Evolutionary conservation across 2,797 vertebrate species (phyloP), one percentile per base, ranked within the genome.

Genomic region (Etheostoma nigrum): DNA sequence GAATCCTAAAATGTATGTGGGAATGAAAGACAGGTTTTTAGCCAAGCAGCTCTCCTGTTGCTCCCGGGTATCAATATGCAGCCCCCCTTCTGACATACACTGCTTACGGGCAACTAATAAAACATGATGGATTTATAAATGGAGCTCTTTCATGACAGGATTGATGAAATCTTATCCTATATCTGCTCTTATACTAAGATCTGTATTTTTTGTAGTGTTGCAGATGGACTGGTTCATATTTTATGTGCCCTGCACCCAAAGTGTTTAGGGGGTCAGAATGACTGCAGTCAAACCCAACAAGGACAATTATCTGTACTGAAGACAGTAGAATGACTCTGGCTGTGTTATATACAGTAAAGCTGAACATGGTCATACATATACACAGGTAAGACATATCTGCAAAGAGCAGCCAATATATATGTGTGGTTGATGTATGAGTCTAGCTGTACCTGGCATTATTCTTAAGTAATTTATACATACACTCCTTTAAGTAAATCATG

Each of bases 1-100:
- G 67, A 83, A 83, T 67, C 78, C 63, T 75, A 60, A 87, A 83
- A 68, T 73, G 79, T 80, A 74, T 81, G 76, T 80, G 69, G 68
- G 72, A 81, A 80, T 70, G 55, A 69, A 83, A 76, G 52, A 78
- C 76, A 44, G 25, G 72, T 19, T 87, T 90, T 80, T 42, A 84
- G 71, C 72, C 65, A 23, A 78, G 49, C 78, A 72, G 58, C 76
- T 69, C 67, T 66, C 66, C 54, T 57, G 52, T 30, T 42, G n/a
- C 78, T 70, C 57, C 23, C 64, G 58, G 36, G 14, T 65, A 15
- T 76, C 72, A 62, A 33, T 67, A 49, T 12, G 1, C 68, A 78
- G 61, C 67, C 72, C 36, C n/a, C 12, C 4, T 65, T 51, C 42
- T 61, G 57, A 55, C 71, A 51, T 2, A 57, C 40, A 11, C 21